Evolutionary conservation across 1,140 invertebrate genomes (phyloP).

Genomic region (Myzus persicae): DNA sequence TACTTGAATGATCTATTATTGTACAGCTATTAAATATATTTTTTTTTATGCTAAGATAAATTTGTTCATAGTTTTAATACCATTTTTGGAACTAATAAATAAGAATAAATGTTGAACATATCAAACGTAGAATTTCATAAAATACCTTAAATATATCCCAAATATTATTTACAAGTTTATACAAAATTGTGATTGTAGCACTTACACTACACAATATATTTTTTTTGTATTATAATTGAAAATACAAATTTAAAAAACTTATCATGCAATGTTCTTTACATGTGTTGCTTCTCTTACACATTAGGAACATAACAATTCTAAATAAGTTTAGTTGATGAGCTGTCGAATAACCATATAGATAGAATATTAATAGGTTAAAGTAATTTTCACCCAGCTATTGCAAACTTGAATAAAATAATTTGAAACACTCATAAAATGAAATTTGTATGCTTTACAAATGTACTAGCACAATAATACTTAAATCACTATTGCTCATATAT

Average conservation of each 20-base stretch:
- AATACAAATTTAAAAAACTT: neutral
- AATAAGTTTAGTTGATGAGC: neutral
- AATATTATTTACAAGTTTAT: neutral
- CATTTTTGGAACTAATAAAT: neutral
- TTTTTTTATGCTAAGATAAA: neutral
- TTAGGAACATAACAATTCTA: neutral
- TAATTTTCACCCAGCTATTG: neutral
- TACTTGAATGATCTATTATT: constrained; percentile 2
- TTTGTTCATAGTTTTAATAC: neutral
- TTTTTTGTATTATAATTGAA: neutral
- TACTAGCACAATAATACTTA: neutral
- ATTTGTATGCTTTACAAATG: neutral
- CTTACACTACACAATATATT: neutral
- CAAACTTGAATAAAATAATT: neutral
- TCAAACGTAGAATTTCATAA: neutral
- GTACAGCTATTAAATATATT: constrained; percentile 3
- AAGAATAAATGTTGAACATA: neutral
- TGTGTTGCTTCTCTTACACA: neutral
- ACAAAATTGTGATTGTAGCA: neutral
- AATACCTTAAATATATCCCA: neutral
- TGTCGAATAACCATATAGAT: neutral
- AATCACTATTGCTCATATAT: neutral
- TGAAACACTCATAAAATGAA: neutral
- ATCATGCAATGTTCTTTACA: neutral
- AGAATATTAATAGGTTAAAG: neutral